A percentile compares a stretch with the other conserved stretches of the same genome.
phyloP scores from a whole-genome alignment of 2,113 vertebrate genomes.

The Coregonus clupeaformis region DNA sequence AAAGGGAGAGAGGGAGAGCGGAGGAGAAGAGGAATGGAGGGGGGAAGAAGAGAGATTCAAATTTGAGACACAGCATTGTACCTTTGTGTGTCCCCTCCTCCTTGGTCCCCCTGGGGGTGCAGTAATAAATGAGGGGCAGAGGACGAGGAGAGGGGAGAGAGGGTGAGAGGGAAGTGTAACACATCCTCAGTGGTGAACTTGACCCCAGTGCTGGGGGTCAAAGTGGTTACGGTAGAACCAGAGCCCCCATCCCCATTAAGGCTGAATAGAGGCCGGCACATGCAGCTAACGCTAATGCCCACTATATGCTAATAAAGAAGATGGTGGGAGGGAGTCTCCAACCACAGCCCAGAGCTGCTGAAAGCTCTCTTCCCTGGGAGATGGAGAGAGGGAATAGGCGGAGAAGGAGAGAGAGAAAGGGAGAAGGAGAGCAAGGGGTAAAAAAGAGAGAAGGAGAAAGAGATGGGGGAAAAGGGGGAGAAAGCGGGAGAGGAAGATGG shows the following conservation, averaged over 20 bases:
- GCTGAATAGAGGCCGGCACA: conserved; percentile 34
- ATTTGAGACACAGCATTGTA: conserved; percentile 46
- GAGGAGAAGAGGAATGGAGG: conserved; percentile 31
- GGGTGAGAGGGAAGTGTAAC: conserved; percentile 19
- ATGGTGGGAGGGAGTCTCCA: conserved; percentile 11
- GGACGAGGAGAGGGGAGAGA: conserved; percentile 27
- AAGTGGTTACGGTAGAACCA: conserved; percentile 53
- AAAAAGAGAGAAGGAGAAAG: conserved; percentile 20
- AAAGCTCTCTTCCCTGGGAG: conserved; percentile 26
- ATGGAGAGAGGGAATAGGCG: conserved; percentile 24
- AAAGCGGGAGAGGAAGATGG: not conserved
- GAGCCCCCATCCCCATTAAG: conserved; percentile 39
- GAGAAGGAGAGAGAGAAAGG: conserved; percentile 13
- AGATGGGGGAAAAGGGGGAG: not conserved
- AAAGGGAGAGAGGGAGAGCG: conserved; percentile 30
- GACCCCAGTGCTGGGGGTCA: conserved; percentile 58
- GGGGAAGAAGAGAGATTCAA: conserved; percentile 55
- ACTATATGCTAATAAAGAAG: not conserved
- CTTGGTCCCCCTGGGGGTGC: conserved; percentile 25
- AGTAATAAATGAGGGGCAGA: conserved; percentile 44
- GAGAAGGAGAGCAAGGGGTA: not conserved
- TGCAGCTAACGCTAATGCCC: conserved; percentile 23
- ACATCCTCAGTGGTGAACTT: conserved; percentile 55
- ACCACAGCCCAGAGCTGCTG: conserved; percentile 35
- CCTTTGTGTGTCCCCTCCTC: conserved; percentile 3